Evolutionary conservation across 2,888 invertebrate species (phyloP).

Genomic region (Oasisia sp.): DNA sequence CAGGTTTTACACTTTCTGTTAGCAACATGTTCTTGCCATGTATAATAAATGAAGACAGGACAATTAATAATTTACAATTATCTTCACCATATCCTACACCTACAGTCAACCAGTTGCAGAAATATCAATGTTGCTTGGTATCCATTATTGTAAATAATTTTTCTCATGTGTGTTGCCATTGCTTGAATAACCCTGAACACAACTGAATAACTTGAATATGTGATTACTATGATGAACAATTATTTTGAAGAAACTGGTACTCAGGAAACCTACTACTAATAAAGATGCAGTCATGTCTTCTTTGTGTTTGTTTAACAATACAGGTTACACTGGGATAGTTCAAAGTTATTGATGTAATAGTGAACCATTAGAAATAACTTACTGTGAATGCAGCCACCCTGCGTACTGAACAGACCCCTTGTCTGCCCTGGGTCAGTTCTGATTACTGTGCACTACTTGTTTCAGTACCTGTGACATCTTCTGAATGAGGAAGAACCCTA

Average conservation of each 20-base stretch:
- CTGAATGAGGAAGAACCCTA: too few relatives aligned
- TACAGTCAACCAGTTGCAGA: background rate
- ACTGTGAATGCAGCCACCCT: too few relatives aligned
- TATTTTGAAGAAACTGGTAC: background rate
- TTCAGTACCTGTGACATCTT: too few relatives aligned
- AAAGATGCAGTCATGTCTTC: background rate
- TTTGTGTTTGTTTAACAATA: background rate
- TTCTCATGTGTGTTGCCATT: background rate
- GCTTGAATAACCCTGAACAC: background rate
- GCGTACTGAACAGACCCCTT: too few relatives aligned
- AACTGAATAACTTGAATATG: background rate
- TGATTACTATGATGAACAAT: background rate
- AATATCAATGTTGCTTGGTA: background rate
- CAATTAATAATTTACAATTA: background rate
- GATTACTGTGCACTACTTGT: too few relatives aligned
- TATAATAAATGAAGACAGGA: background rate
- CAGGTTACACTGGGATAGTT: background rate
- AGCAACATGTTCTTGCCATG: background rate
- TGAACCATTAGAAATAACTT: too few relatives aligned
- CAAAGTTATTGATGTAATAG: too few relatives aligned
- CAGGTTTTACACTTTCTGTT: background rate
- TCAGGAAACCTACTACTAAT: background rate
- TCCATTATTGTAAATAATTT: background rate
- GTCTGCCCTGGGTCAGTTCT: too few relatives aligned
- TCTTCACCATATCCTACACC: background rate